These are phyloP conservation scores for Amblyraja radiata DNA, from an alignment of 2,797 vertebrate species.

Conservation along the genomic window DNA sequence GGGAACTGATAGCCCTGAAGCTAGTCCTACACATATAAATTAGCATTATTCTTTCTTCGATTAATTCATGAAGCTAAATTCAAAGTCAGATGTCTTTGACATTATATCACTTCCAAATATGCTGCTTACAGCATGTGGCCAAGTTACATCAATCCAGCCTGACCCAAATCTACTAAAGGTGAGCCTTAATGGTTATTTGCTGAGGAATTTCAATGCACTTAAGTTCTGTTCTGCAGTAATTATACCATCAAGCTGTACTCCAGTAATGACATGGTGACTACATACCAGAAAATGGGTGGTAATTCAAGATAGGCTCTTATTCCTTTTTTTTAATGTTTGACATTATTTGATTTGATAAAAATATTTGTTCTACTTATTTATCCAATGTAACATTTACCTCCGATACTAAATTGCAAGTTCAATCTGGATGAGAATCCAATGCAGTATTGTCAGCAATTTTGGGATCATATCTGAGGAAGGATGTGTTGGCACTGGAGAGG, in stretches of 20 bases:
- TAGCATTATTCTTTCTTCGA: not conserved
- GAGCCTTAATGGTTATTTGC: not conserved
- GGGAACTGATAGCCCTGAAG: not conserved
- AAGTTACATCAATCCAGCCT: not conserved
- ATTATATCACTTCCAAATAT: not conserved
- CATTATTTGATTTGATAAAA: not conserved
- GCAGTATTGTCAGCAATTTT: too few species aligned
- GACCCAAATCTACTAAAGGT: not conserved
- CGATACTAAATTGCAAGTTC: too few species aligned
- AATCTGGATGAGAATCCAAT: too few species aligned
- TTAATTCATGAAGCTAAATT: not conserved
- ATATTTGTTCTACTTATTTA: not conserved
- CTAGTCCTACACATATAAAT: not conserved
- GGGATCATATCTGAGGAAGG: too few species aligned
- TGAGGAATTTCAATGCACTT: not conserved
- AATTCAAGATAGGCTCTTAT: not conserved
- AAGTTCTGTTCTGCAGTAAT: not conserved
- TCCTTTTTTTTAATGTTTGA: not conserved
- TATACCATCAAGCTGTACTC: not conserved
- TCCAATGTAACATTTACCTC: too few species aligned
- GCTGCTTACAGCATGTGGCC: not conserved
- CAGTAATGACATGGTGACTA: too few species aligned
- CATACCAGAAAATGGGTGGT: too few species aligned
- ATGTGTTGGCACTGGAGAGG: too few species aligned
- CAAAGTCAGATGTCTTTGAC: constrained; percentile 3